These are phyloP conservation scores for Crax fasciolata DNA, from an alignment of 2,797 vertebrate genomes.

Conservation along the genomic window DNA sequence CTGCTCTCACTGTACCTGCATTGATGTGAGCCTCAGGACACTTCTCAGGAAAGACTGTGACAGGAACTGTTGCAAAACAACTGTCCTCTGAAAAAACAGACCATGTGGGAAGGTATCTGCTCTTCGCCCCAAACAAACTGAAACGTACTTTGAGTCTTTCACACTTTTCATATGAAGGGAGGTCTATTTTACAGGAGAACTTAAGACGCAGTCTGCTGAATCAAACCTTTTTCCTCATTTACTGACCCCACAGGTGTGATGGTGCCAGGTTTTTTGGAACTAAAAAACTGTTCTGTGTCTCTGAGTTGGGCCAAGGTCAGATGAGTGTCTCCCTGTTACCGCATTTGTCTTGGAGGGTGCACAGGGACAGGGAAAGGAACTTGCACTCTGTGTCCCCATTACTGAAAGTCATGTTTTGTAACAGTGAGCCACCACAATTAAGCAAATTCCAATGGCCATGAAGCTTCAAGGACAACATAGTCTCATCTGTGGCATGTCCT, in stretches of 20 bases:
- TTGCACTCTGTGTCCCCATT: not conserved
- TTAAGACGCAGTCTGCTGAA: not conserved
- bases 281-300: not conserved
- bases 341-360: not conserved
- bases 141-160: not conserved
- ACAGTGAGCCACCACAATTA: not conserved
- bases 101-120: not conserved
- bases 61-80: not conserved
- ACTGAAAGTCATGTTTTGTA: not conserved
- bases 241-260: not conserved
- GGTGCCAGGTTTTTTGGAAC: not conserved
- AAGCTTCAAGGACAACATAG: not conserved
- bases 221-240: not conserved
- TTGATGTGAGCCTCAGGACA: not conserved
- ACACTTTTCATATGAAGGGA: not conserved
- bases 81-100: not conserved
- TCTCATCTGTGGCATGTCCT: not conserved
- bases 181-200: not conserved
- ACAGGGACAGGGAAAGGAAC: not conserved
- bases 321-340: not conserved
- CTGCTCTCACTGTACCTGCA: not conserved
- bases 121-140: not conserved
- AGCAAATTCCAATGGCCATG: not conserved
- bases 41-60: not conserved
- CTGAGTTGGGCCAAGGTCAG: not conserved